phyloP scores from a whole-genome alignment of 2,888 invertebrate species.

The Eupithecia exiguata region DNA sequence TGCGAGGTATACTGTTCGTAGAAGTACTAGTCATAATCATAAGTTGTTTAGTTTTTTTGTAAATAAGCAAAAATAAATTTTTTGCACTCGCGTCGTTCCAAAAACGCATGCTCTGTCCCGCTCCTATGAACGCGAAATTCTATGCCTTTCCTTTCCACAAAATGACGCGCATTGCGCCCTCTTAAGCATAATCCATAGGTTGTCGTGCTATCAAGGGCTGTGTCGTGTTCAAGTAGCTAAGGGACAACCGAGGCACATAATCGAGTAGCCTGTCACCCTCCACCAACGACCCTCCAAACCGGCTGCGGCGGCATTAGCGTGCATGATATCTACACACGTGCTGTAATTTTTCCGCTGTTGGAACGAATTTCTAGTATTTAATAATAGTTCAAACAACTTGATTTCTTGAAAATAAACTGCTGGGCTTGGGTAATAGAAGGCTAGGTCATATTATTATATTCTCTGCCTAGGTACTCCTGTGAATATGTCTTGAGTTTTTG shows the following conservation, averaged over 20 bases:
- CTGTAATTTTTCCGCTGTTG: conserved; percentile 22
- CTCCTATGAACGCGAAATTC: too few relatives aligned
- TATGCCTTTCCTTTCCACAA: too few relatives aligned
- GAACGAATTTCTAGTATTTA: conserved; percentile 14
- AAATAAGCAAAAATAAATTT: too few relatives aligned
- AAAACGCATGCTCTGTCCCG: too few relatives aligned
- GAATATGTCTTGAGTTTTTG: background rate
- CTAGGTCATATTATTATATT: background rate
- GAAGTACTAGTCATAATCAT: too few relatives aligned
- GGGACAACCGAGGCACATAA: conserved; percentile 47
- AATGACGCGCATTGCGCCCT: too few relatives aligned
- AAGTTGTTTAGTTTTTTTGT: too few relatives aligned
- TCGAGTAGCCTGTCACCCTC: conserved; percentile 56
- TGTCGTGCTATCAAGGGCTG: conserved; percentile 54
- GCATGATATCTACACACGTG: conserved; percentile 43
- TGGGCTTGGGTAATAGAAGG: background rate
- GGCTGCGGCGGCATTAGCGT: conserved; percentile 50
- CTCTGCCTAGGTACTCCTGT: background rate
- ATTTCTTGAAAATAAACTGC: background rate
- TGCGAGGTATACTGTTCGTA: too few relatives aligned
- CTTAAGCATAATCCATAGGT: too few relatives aligned
- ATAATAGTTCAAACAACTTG: background rate
- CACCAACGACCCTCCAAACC: conserved; percentile 61
- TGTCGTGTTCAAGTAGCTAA: conserved; percentile 75
- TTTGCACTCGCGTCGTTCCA: too few relatives aligned